Base-by-base conservation (phyloP, 2,113 vertebrate species). In the Elaphurus davidianus region DNA sequence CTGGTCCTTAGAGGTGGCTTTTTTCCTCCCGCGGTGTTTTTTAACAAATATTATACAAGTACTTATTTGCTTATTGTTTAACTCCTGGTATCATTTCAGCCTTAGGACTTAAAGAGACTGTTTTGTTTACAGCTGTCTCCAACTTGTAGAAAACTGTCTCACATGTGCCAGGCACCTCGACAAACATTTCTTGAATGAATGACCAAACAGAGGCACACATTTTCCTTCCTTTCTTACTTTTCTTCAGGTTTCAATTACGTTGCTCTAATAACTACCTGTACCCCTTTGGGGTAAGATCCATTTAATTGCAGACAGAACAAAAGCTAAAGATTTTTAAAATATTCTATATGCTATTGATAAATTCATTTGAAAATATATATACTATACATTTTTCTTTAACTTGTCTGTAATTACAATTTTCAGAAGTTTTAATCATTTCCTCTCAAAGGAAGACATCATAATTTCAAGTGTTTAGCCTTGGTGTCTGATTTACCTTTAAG, bases 391-490 rank as follows among this genome's bases (percentile, higher is more conserved):
- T 81, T 90, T 59, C 57, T 83, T 74, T 36, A 82, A 96, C 43
- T 90, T 96, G 62, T 90, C 71, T 93, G 17, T 47, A 92, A 97
- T 92, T 36, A 76, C 30, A 78, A 90, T 55, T 90, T 95, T 78
- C 50, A 78, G 74, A 93, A 78, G 71, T 91, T 76, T 84, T 60
- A 87, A 91, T 91, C 50, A 87, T 78, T 85, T 81, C 78, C 43
- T 85, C 43, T 94, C 82, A 90, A 21, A 92, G 86, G 50, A 82
- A 64, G 82, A 93, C 87, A 74, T 67, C 7, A 40, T 71, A 55
- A 62, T 81, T 88, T 71, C 19, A 27, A 71, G 59, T 43, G 28
- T 60, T 92, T 33, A 40, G 45, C 40, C 33, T 78, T 76, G 57
- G 64, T 40, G 67, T 93, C 87, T 88, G 47, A 83, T 71, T 60